phyloP scores from a whole-genome alignment of 2,113 vertebrate species.

The Amazona guildingii region DNA sequence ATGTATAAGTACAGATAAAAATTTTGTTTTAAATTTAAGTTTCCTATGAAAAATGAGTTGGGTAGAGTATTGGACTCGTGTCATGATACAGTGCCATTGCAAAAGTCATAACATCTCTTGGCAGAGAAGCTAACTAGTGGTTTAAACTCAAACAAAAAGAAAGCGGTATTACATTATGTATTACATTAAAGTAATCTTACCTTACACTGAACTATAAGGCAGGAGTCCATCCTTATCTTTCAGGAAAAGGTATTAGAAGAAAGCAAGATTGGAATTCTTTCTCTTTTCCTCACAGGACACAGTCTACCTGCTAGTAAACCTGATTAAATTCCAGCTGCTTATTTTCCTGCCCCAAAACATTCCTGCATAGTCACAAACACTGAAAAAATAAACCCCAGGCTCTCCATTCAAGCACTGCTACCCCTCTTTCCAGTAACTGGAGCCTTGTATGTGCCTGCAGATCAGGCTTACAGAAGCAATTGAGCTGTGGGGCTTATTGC shows the following conservation, averaged over 20 bases:
- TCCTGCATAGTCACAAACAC: background rate
- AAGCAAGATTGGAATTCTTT: background rate
- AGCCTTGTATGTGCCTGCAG: background rate
- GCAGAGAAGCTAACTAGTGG: background rate
- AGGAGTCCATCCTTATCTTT: background rate
- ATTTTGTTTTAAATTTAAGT: background rate
- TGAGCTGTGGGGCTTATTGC: accelerated
- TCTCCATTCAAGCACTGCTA: background rate
- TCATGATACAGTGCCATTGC: background rate
- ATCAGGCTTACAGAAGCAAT: background rate
- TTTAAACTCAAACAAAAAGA: background rate
- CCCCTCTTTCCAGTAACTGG: background rate
- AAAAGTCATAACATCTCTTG: background rate
- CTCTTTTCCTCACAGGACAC: background rate
- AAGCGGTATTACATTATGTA: background rate
- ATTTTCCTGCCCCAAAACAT: background rate
- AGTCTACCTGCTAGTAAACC: background rate
- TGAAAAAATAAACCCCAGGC: background rate
- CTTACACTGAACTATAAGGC: background rate
- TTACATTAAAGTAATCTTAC: background rate
- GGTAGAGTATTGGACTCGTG: background rate
- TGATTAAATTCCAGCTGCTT: background rate
- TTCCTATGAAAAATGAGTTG: background rate
- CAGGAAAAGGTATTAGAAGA: background rate
- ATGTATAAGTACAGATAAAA: background rate